Conservation (phyloP, 1,140 invertebrate species). For the Wasmannia auropunctata region DNA sequence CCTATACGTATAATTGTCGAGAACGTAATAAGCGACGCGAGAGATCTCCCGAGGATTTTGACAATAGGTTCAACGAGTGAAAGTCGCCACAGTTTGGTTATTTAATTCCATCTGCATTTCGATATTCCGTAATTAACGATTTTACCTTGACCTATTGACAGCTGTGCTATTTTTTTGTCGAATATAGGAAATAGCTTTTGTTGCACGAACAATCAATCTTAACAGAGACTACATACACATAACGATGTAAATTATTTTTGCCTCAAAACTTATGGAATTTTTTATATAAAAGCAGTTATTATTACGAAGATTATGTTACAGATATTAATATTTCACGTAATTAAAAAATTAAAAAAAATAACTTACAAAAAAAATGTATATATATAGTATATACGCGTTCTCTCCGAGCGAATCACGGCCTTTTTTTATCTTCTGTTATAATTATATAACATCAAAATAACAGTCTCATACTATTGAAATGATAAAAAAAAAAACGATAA, state of each 20-base stretch:
- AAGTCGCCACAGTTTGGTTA: not conserved
- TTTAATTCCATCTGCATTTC: slow-evolving; percentile 3
- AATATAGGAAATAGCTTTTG: not conserved
- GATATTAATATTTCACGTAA: not conserved
- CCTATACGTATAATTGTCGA: slow-evolving; percentile 27
- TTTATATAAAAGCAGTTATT: not conserved
- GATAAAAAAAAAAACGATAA: not conserved
- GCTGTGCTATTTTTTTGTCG: slow-evolving; percentile 1
- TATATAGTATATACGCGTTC: not conserved
- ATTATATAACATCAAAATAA: not conserved
- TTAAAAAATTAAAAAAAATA: not conserved
- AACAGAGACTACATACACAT: not conserved
- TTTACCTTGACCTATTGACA: slow-evolving; percentile 24
- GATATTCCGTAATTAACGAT: slow-evolving; percentile 13
- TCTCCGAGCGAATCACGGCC: not conserved
- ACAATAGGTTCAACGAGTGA: not conserved
- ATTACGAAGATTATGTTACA: not conserved
- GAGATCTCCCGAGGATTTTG: not conserved
- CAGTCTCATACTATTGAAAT: not conserved
- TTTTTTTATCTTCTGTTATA: not conserved
- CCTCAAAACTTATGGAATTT: not conserved
- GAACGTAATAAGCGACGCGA: not conserved
- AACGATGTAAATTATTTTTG: not conserved
- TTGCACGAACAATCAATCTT: not conserved
- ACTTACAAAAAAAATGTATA: not conserved